Evolutionary conservation across 2,888 invertebrate species (phyloP), one percentile per base, ranked within the genome.

Genomic region (Danaus chrysippus): DNA sequence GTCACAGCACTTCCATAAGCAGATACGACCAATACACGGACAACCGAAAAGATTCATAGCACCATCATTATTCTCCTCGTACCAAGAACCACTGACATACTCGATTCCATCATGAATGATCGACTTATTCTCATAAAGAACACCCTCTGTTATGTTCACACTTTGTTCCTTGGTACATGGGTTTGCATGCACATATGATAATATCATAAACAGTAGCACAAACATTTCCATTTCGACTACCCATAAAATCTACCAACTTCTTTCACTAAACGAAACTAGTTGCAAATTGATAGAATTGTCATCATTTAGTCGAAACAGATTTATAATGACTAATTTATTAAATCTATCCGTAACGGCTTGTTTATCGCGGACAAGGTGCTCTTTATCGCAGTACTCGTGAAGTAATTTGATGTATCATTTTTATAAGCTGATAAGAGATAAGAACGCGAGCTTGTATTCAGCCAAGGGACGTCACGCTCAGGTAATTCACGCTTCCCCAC

Each of bases 401-500:
- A 82, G 84, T 85, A 84, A 84, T 82, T 80, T 76, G 81, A 80
- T 86, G 86, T 87, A 83, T 87, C 86, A 87, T 84, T 71, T 83
- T 81, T 76, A 76, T 78, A 73, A 34, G 23, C 66, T 78, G 80
- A 79, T 83, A 78, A 79, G 75, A 77, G 87, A 88, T 87, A 87
- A 86, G 81, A 76, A 61, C 66, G 61, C 69, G 70, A 65, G 66
- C 62, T 59, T 65, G 55, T 63, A 56, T 54, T 56, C 59, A 54
- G 57, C 12, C 56, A 63, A 49, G 34, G 34, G 57, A 69, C 75
- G 76, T 72, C 73, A 63, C 62, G 52, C 68, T 61, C 59, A 60
- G 46, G 53, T 69, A 66, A 59, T 60, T 67, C 60, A 64, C 63
- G 62, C 41, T 63, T 68, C 68, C 71, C 69, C 73, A 78, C 78